Base-by-base conservation (phyloP, 2,113 vertebrate species). In the Serilophus lunatus region DNA sequence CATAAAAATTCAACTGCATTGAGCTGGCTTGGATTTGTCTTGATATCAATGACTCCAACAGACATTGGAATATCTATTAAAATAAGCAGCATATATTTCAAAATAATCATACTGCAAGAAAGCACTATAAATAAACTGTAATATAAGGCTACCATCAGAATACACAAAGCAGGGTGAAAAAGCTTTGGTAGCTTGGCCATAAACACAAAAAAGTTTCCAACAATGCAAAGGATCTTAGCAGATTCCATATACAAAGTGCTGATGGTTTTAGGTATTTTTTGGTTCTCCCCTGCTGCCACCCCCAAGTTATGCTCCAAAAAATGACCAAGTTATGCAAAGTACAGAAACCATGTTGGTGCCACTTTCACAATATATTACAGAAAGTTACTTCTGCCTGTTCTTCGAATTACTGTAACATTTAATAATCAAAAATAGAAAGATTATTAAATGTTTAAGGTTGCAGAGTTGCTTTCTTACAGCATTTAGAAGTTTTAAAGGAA, bases 1-100 rank as follows among this genome's bases (percentile, higher is more conserved):
- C 98, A 98, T 85, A 98, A 97, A 97, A 98, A 98, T 96, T 98
- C 98, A 86, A 98, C 98, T 22, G 98, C 98, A 81, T 98, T 98
- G 93, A 98, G 97, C 92, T 98, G 98, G 94, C 98, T 97, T 94
- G 98, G 97, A 95, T 98, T 98, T 96, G 98, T 98, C 92, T 97
- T 98, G 87, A 98, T 98, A 96, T 98, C 98, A 96, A 98, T 98
- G 86, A 98, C 98, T 95, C 98, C 98, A 97, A 98, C 98, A 80
- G 98, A 98, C 98, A 98, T 98, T 88, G 98, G 98, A 94, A 98
- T 98, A 98, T 98, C 98, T 98, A 83, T 86, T 79, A 95, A 97
- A 96, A 50, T 64, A 96, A 93, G 54, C 3, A 93, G 70, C 40
- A 82, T 12, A 74, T 29, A 74, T 47, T 93, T 88, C 33, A 74